Percentiles rank a stretch among this genome's conserved stretches.
phyloP scores from a whole-genome alignment of 2,888 invertebrate species.

The Villa cingulata region DNA sequence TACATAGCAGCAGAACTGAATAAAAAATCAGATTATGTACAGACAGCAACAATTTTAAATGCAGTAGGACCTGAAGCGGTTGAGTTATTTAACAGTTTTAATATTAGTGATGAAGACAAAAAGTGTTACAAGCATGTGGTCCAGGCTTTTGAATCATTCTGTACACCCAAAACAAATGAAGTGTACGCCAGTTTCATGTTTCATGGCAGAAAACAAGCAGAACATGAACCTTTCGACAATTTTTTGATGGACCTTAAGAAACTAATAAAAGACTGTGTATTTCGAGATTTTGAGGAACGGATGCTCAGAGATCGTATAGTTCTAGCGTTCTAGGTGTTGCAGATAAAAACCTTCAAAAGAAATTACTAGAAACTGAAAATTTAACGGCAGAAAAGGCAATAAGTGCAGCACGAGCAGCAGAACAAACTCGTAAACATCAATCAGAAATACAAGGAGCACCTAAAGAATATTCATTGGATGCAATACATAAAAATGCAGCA shows the following conservation, averaged over 20 bases:
- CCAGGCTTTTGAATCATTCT: conserved; percentile 11
- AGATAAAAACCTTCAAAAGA: conserved; percentile 4
- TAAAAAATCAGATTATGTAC: conserved; percentile 9
- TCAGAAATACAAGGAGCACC: background rate
- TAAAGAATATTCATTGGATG: background rate
- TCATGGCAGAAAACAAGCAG: background rate
- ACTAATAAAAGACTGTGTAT: conserved; percentile 1
- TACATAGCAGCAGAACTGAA: conserved; percentile 13
- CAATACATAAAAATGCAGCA: background rate
- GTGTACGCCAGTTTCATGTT: conserved; percentile 5
- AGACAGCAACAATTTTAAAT: conserved; percentile 16
- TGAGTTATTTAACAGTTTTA: conserved; percentile 16
- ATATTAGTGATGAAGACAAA: conserved; percentile 11
- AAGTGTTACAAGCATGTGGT: conserved; percentile 11
- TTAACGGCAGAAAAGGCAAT: conserved; percentile 2
- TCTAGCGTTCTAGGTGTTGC: conserved; percentile 2
- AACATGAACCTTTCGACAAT: conserved; percentile 4
- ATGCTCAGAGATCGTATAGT: conserved; percentile 7
- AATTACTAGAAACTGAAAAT: conserved; percentile 3
- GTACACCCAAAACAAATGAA: conserved; percentile 6
- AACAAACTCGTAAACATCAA: conserved; percentile 2
- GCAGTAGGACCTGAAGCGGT: conserved; percentile 15
- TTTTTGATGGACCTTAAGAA: conserved; percentile 10
- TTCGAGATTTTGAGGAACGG: background rate
- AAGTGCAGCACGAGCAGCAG: background rate